Evolutionary conservation across 1,140 invertebrate species (phyloP), one percentile per base, ranked within the genome.

Genomic region (Daktulosphaira vitifoliae): DNA sequence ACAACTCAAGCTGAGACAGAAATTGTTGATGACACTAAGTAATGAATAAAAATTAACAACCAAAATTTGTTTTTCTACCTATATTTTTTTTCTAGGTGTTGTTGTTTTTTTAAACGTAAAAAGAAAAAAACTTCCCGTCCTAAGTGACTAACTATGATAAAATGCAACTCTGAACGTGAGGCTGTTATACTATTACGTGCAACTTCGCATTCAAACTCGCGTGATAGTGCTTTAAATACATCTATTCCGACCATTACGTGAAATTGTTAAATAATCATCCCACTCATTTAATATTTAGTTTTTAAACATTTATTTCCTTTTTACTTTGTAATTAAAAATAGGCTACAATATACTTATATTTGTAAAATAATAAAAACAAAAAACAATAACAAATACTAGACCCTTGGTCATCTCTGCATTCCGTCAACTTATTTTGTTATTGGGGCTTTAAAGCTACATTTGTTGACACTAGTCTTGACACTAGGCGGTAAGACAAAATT

Each of bases 91-190:
- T 29, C 22, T 65, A 94, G 91, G 82, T 92, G 90, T 80, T 95
- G 92, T 81, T 94, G 90, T 79, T 94, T 94, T 84, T 94, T 94
- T 83, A 91, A 92, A 78, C 84, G 90, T 76, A 92, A 92, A 86
- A 94, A 93, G 88, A 94, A 94, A 85, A 94, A 94, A 83, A 84
- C 83, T 72, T 82, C 82, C 65, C 81, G 85, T 72, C 82, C 84
- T 75, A 89, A 89, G 84, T 88, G 86, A 88, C 85, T 83, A 78
- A 75, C 71, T 72, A 76, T 73, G 70, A 79, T 74, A 73, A 75
- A 73, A 71, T 75, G 76, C 68, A 75, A 77, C 75, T 78, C 80
- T 69, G 82, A 85, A 74, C 80, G 81, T 71, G 83, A 84, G 72
- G 82, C 81, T 70, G 81, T 84, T 65, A 84, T 81, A 38, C 74